These are phyloP conservation scores for Synodontis membranacea DNA, from an alignment of 2,113 vertebrate genomes.

Conservation along the genomic window DNA sequence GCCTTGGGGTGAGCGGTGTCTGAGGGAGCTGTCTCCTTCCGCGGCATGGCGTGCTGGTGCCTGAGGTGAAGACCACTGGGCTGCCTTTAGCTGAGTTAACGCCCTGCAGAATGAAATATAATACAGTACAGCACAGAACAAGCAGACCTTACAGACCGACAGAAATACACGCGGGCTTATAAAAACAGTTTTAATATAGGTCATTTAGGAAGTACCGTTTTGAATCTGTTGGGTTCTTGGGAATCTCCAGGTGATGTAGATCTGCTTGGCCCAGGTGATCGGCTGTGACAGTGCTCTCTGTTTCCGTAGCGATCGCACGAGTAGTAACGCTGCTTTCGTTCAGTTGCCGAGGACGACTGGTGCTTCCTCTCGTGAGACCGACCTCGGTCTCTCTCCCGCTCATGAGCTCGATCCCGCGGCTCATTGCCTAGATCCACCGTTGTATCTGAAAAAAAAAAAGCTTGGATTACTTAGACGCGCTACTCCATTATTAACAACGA, in stretches of 20 bases:
- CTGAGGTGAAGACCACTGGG: conserved; percentile 79
- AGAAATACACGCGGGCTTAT: too few relatives aligned
- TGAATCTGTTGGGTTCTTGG: conserved; percentile 74
- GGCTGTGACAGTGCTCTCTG: conserved; percentile 80
- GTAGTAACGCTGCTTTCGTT: conserved; percentile 92
- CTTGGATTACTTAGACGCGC: not conserved
- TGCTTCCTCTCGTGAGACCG: conserved; percentile 91
- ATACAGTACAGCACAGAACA: conserved; percentile 68
- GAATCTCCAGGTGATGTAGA: conserved; percentile 83
- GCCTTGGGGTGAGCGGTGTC: conserved; percentile 93
- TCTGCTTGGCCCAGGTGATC: conserved; percentile 81
- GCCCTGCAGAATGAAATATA: conserved; percentile 68
- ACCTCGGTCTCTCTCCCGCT: conserved; percentile 86
- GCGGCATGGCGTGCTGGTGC: conserved; percentile 83
- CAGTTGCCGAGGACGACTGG: conserved; percentile 80
- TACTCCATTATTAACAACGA: not conserved
- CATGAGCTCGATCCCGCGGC: conserved; percentile 77
- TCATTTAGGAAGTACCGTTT: conserved; percentile 74
- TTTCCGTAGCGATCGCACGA: conserved; percentile 91
- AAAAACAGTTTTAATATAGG: too few relatives aligned
- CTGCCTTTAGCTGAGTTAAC: conserved; percentile 80
- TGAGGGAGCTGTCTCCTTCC: conserved; percentile 92
- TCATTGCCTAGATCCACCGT: conserved; percentile 65
- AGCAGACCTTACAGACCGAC: conserved; percentile 35
- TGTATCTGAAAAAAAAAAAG: conserved; percentile 46